Percentiles rank a stretch among this genome's conserved stretches.
These are phyloP conservation scores for Heliornis fulica DNA, from an alignment of 2,113 vertebrate genomes.

Conservation along the genomic window DNA sequence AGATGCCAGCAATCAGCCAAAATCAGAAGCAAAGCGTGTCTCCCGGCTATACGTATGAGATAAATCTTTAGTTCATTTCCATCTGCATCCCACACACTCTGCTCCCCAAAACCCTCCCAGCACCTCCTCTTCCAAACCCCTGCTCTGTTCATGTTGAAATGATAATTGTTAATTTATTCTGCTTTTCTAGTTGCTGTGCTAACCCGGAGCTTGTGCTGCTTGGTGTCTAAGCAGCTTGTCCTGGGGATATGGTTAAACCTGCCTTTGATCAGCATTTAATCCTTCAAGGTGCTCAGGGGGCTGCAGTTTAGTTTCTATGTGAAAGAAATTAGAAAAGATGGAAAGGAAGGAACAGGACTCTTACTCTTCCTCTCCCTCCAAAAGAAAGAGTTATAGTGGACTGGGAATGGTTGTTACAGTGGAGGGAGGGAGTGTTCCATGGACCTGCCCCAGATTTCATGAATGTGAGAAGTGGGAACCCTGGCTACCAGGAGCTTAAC, in stretches of 20 bases:
- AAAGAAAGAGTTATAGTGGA: not conserved
- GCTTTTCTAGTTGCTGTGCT: constrained; percentile 58
- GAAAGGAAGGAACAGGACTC: constrained; percentile 27
- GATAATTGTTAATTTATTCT: constrained; percentile 74
- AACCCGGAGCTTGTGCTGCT: constrained; percentile 55
- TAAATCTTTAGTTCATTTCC: not conserved
- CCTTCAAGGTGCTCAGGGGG: constrained; percentile 71
- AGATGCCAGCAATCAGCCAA: constrained; percentile 28
- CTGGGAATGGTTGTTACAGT: not conserved
- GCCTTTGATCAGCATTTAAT: constrained; percentile 85
- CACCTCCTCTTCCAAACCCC: constrained; percentile 5
- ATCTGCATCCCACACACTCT: not conserved
- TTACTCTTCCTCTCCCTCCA: not conserved
- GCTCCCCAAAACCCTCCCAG: not conserved
- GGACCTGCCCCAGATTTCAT: not conserved
- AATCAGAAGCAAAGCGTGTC: constrained; percentile 27
- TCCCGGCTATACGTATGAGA: not conserved
- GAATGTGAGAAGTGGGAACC: not conserved
- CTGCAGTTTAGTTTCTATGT: constrained; percentile 62
- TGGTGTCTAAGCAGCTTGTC: constrained; percentile 78
- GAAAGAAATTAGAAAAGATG: constrained; percentile 66
- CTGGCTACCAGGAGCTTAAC: not conserved
- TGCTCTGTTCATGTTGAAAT: constrained; percentile 31
- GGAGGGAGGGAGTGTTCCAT: not conserved
- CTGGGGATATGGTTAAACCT: constrained; percentile 80